Evolutionary conservation across 2,888 invertebrate genomes (phyloP), one percentile per base, ranked within the genome.

Genomic region (Oegoconia quadripuncta): DNA sequence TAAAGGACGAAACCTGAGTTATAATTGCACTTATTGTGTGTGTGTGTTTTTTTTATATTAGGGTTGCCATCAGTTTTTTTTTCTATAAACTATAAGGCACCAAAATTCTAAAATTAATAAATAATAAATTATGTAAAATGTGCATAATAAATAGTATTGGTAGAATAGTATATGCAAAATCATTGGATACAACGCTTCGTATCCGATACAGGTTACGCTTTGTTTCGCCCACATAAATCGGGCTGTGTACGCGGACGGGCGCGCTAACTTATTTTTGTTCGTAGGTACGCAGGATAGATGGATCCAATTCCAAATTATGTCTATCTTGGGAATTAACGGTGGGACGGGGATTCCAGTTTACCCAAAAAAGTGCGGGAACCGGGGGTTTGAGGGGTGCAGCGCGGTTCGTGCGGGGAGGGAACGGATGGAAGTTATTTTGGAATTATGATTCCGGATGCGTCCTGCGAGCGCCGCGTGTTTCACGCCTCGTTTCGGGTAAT

Each of bases 271-370:
- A 87, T 84, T 83, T 86, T 80, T 79, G 81, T 81, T 73, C 79
- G 80, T 72, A 79, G 75, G 74, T 72, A 75, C 73, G 58, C 70
- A 77, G 80, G 84, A 88, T 88, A 86, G 84, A 88, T 88, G 87
- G 83, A 88, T 88, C 88, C 88, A 88, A 88, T 88, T 88, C 87
- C 84, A 86, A 88, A 87, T 88, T 88, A 88, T 88, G 84, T 86
- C 80, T 86, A 82, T 86, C 88, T 86, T 88, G 88, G 88, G 88
- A 88, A 88, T 88, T 83, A 84, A 82, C 86, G 74, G 70, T 71
- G 78, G 77, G 72, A 73, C 74, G 82, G 83, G 80, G 83, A 84
- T 77, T 82, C 86, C 82, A 78, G 76, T 86, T 84, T 87, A 81
- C 76, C 79, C 79, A 81, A 86, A 82, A 83, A 84, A 69, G 62